Evolutionary conservation across 2,888 invertebrate species (phyloP), one percentile per base, ranked within the genome.

Genomic region (Rhingia campestris): DNA sequence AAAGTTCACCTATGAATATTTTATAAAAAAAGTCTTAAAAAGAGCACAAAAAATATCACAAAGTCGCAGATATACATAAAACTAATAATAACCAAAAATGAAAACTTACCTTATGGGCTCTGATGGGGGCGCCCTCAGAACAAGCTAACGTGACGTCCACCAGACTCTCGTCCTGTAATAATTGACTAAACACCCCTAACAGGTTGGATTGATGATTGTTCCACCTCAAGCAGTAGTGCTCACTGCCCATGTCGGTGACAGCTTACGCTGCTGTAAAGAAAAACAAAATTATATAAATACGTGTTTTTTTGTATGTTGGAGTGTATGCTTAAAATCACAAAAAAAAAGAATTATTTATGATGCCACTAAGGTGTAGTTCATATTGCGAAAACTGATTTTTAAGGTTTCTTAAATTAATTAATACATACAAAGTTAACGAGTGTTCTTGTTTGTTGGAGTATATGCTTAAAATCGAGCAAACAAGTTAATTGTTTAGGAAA

Each of bases 141-240:
- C 97, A 97, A 94, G 97, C 97, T 93, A 97, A 95, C 92, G 97
- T 97, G 93, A 97, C 97, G 95, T 97, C 97, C 92, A 97, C 97
- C 93, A 97, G 94, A 93, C 96, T 96, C 94, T 97, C 97, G 95
- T 97, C 97, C 94, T 97, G 96, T 92, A 97, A 94, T 93, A 97
- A 95, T 94, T 97, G 97, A 94, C 97, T 97, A 95, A 97, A 97
- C 93, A 97, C 97, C 93, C 97, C 97, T 94, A 97, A 95, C 94
- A 97, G 95, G 95, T 97, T 97, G 95, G 96, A 97, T 95, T 97
- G 97, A 96, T 97, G 97, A 96, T 97, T 97, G 95, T 97, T 97
- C 97, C 97, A 97, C 96, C 97, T 97, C 94, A 97, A 95, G 95
- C 97, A 97, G 95, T 97, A 97, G 94, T 97, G 97, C 96, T 97